Evolutionary conservation across 37 sponge, comb jelly and placozoan genomes (phyloP).

Genomic region (Cladorhizidae sp.): DNA sequence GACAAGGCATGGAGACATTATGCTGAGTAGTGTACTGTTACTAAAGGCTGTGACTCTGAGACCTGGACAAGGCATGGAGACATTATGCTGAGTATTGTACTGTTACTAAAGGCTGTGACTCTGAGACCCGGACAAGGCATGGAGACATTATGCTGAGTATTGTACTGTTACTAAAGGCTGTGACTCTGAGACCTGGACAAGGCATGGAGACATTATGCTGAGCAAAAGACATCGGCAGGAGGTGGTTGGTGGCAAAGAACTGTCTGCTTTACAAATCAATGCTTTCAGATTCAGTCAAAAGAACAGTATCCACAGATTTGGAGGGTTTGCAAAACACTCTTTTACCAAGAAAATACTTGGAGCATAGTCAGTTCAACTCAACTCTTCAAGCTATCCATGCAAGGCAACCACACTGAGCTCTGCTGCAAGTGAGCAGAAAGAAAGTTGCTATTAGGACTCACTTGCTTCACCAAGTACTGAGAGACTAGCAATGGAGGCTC

Average conservation of each 20-base stretch:
- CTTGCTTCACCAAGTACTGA: neutral
- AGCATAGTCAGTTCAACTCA: no score
- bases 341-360: no score
- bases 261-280: constrained; percentile 6
- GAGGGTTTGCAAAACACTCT: no score
- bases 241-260: neutral
- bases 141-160: neutral
- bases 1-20: no score
- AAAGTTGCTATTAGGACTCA: constrained; percentile 21
- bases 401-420: no score
- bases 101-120: no score
- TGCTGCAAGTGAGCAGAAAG: neutral
- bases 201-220: neutral
- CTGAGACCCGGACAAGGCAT: neutral
- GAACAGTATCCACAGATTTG: neutral
- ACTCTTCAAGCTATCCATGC: no score
- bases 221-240: constrained; percentile 5
- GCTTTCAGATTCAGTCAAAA: neutral
- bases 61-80: no score
- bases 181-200: no score
- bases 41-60: neutral
- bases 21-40: neutral
- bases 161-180: no score
- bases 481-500: neutral
- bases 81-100: constrained; percentile 15